A percentile compares a stretch with the other conserved stretches of the same genome.
Conservation (phyloP, 2,113 vertebrate genomes). For the Prionailurus viverrinus region DNA sequence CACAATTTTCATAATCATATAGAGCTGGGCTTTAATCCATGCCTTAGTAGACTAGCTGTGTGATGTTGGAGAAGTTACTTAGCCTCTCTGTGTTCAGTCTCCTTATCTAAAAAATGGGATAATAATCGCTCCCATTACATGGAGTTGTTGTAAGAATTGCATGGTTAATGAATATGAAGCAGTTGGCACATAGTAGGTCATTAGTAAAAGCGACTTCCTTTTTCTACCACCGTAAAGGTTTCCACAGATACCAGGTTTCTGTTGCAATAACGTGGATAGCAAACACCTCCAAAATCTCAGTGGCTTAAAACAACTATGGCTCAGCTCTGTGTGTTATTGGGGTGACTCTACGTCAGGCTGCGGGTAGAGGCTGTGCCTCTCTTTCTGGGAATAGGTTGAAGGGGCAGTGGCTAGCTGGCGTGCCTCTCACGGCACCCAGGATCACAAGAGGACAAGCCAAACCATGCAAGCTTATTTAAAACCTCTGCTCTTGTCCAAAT, state of each 20-base stretch:
- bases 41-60: too few relatives aligned
- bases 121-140: background rate
- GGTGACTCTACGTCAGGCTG: background rate
- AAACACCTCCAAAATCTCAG: background rate
- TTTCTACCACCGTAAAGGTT: background rate
- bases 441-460: background rate
- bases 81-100: background rate
- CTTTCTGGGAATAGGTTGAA: background rate
- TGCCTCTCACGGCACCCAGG: background rate
- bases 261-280: background rate
- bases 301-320: background rate
- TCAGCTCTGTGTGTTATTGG: background rate
- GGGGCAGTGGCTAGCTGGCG: background rate
- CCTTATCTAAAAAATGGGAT: background rate
- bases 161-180: background rate
- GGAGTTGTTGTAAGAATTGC: background rate
- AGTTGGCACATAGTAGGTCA: background rate
- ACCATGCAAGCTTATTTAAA: background rate
- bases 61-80: background rate
- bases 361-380: background rate
- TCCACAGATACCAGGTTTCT: background rate
- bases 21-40: background rate
- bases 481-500: background rate
- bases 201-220: background rate
- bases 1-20: background rate